phyloP scores from a whole-genome alignment of 1,140 invertebrate genomes.

The Euschistus heros region DNA sequence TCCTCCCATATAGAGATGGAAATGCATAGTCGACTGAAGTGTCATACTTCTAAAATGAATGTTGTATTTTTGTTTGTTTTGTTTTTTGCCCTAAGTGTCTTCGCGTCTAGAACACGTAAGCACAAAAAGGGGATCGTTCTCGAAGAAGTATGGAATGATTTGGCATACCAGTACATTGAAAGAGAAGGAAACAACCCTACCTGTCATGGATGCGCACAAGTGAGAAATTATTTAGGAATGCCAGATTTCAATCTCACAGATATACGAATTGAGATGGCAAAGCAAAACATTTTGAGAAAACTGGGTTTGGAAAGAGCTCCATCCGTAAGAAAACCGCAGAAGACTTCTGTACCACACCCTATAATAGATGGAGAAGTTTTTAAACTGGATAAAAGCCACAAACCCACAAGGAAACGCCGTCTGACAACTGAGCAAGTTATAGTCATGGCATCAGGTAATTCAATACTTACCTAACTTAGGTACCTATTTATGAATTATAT shows the following conservation, averaged over 20 bases:
- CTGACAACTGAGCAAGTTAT: neutral
- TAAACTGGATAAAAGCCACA: neutral
- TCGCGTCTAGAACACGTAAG: neutral
- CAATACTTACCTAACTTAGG: too few species aligned
- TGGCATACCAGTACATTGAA: conserved; percentile 3
- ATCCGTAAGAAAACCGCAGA: neutral
- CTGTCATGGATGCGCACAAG: conserved; percentile 6
- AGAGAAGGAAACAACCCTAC: neutral
- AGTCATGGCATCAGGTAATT: neutral
- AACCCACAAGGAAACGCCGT: neutral
- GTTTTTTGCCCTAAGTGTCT: neutral
- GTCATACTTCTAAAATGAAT: too few species aligned
- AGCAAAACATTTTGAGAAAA: conserved; percentile 19
- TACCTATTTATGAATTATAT: too few species aligned
- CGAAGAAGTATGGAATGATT: conserved; percentile 9
- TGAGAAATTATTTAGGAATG: neutral
- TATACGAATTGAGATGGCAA: conserved; percentile 12
- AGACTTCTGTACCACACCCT: neutral
- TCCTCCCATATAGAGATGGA: too few species aligned
- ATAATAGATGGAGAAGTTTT: conserved; percentile 9
- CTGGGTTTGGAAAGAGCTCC: conserved; percentile 10
- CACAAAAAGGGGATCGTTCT: neutral
- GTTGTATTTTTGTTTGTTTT: too few species aligned
- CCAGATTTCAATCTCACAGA: conserved; percentile 5
- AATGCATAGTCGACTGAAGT: too few species aligned